phyloP scores from a whole-genome alignment of 2,888 invertebrate species.

The Andrena trimmerana region DNA sequence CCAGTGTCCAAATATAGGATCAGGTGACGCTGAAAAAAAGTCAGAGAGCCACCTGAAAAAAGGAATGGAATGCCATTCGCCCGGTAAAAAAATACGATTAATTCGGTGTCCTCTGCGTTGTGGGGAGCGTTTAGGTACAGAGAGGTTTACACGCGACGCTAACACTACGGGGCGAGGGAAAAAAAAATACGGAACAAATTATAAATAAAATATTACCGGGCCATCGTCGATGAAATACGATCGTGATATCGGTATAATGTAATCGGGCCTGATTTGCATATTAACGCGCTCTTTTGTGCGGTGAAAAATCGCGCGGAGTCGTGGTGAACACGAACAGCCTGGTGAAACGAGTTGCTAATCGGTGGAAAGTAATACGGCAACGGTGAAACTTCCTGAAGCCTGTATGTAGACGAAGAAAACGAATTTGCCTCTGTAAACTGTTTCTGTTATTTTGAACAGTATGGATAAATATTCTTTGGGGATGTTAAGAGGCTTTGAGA shows the following conservation, averaged over 20 bases:
- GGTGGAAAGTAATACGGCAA: constrained; percentile 10
- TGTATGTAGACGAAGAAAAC: too few relatives aligned
- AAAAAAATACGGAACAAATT: constrained; percentile 37
- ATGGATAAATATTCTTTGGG: too few relatives aligned
- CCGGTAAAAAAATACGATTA: constrained; percentile 14
- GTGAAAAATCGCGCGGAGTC: constrained; percentile 41
- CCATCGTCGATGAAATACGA: constrained; percentile 42
- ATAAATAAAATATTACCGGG: constrained; percentile 45
- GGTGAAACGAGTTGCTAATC: constrained; percentile 25
- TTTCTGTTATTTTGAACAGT: too few relatives aligned
- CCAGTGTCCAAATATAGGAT: constrained; percentile 36
- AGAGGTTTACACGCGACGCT: neutral
- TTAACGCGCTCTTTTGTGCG: constrained; percentile 46
- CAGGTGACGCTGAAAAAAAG: constrained; percentile 28
- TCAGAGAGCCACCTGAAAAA: constrained; percentile 16
- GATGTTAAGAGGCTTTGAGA: too few relatives aligned
- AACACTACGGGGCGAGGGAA: neutral
- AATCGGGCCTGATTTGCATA: constrained; percentile 53
- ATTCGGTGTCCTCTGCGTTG: constrained; percentile 10
- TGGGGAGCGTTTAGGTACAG: neutral
- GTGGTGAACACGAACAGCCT: constrained; percentile 8
- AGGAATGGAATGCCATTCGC: constrained; percentile 8
- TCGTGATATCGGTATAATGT: constrained; percentile 27
- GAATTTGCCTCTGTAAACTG: too few relatives aligned
- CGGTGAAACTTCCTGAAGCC: neutral